Conservation (phyloP, 2,888 invertebrate species). For the Psylliodes chrysocephalus region DNA sequence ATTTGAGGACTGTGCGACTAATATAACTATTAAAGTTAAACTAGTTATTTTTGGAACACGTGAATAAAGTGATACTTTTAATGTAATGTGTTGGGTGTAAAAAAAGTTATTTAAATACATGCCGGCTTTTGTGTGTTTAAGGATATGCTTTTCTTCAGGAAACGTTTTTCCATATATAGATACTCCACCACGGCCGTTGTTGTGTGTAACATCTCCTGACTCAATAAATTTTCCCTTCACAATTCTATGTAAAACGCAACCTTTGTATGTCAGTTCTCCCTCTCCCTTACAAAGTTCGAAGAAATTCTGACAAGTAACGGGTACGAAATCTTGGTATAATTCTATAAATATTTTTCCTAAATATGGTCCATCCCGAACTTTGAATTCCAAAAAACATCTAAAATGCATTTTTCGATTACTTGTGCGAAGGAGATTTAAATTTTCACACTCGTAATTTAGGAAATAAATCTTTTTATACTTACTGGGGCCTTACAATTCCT, state of each 20-base stretch:
- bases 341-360: constrained; percentile 61
- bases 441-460: neutral
- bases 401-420: neutral
- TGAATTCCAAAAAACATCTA: constrained; percentile 62
- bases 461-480: neutral
- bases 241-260: constrained; percentile 64
- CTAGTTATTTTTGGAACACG: no score
- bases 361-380: constrained; percentile 55
- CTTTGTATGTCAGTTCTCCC: constrained; percentile 54
- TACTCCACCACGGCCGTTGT: constrained; percentile 65
- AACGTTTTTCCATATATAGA: constrained; percentile 66
- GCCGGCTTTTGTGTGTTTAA: constrained; percentile 65
- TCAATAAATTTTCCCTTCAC: constrained; percentile 65
- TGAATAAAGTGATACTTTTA: no score
- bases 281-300: constrained; percentile 57
- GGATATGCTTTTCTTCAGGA: constrained; percentile 63
- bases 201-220: constrained; percentile 67
- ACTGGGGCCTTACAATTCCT: neutral
- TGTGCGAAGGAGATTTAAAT: neutral
- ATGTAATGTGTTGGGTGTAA: no score
- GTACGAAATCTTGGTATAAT: constrained; percentile 61
- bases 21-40: no score
- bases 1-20: no score
- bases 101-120: no score
- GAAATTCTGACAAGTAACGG: constrained; percentile 63